These are phyloP conservation scores for Brenthis ino DNA, from an alignment of 2,888 invertebrate species.

Conservation along the genomic window DNA sequence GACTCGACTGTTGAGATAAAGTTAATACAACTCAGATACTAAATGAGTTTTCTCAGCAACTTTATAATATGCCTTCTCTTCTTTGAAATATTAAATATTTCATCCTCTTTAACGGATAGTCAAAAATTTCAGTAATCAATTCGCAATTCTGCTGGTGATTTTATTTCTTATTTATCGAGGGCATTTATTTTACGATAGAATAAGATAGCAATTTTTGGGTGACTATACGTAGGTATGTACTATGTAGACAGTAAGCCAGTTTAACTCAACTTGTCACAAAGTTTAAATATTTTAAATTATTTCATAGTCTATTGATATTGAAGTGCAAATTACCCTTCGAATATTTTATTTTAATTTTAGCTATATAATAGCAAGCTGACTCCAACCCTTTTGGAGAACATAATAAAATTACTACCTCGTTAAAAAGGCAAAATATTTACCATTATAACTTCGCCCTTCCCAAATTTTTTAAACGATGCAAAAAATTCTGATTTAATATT, in stretches of 20 bases:
- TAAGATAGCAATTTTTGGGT: no score
- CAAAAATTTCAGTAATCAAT: no score
- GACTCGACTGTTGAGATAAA: conserved; percentile 7
- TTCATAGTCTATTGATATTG: no score
- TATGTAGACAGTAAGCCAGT: no score
- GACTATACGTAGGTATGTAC: no score
- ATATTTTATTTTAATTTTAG: background rate
- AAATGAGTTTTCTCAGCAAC: conserved; percentile 5
- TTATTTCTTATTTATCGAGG: no score
- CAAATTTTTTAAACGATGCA: conserved; percentile 15
- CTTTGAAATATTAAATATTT: no score
- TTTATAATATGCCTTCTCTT: background rate
- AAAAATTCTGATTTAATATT: conserved; percentile 9
- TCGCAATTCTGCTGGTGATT: no score
- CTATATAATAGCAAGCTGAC: background rate
- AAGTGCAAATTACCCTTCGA: background rate
- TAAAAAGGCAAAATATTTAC: conserved; percentile 20
- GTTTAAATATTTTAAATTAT: no score
- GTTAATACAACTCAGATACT: background rate
- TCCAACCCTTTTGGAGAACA: conserved; percentile 12
- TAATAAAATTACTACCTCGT: conserved; percentile 16
- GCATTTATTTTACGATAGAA: no score
- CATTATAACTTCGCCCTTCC: conserved; percentile 11
- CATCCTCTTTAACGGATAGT: no score
- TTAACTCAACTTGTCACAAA: no score